These are phyloP conservation scores for Mus caroli DNA, from an alignment of 2,797 vertebrate species.

Conservation along the genomic window DNA sequence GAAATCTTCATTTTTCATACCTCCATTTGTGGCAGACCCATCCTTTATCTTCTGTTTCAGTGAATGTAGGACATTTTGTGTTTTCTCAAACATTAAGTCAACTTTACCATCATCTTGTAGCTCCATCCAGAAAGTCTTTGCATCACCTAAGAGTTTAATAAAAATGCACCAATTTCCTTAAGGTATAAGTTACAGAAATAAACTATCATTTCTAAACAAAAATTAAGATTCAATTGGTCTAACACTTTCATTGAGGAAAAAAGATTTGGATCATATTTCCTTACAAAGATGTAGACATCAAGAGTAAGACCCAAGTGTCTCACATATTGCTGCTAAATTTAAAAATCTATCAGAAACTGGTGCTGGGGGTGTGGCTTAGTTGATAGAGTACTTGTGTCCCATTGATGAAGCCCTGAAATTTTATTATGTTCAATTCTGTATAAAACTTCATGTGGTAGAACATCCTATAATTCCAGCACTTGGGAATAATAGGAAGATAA, in stretches of 20 bases:
- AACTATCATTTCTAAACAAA: conserved; percentile 44
- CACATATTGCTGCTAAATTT: conserved; percentile 44
- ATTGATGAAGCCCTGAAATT: background rate
- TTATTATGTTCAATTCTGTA: background rate
- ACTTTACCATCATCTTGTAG: conserved; percentile 88
- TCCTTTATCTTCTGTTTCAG: conserved; percentile 92
- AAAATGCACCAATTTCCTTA: conserved; percentile 43
- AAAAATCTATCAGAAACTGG: background rate
- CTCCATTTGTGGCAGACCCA: conserved; percentile 92
- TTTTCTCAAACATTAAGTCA: conserved; percentile 90
- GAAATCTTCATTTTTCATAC: conserved; percentile 86
- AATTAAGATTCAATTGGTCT: conserved; percentile 46
- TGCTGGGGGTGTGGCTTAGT: background rate
- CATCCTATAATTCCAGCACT: background rate
- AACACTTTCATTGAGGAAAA: conserved; percentile 55
- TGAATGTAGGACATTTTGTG: conserved; percentile 88
- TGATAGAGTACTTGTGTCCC: background rate
- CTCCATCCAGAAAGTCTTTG: conserved; percentile 91
- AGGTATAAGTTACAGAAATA: conserved; percentile 13
- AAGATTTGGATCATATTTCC: conserved; percentile 37
- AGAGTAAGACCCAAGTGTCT: conserved; percentile 5
- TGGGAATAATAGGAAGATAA: background rate
- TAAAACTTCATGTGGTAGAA: background rate
- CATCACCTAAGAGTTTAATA: conserved; percentile 87
- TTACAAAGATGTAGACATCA: conserved; percentile 45